Evolutionary conservation across 2,113 vertebrate genomes (phyloP).

Genomic region (Mola mola): DNA sequence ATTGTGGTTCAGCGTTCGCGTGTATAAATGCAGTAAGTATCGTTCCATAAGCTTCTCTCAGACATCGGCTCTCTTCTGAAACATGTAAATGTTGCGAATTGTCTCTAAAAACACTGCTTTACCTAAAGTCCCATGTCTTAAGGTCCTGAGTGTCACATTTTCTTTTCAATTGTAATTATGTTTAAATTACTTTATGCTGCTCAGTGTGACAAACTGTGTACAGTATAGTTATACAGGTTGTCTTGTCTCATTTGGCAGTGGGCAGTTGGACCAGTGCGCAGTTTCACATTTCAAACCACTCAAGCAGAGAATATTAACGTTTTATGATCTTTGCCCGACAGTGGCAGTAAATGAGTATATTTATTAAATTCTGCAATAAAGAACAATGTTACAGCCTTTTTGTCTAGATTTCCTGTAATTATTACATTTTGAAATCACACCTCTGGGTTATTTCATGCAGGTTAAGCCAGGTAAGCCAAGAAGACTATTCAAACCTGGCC

Average conservation of each 20-base stretch:
- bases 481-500: too few relatives aligned
- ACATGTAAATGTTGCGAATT: slow-evolving; percentile 42
- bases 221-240: slow-evolving; percentile 27
- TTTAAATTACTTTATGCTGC: slow-evolving; percentile 35
- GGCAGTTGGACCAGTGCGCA: slow-evolving; percentile 4
- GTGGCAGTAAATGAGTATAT: background rate
- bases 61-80: slow-evolving; percentile 28
- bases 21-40: too few relatives aligned
- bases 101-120: slow-evolving; percentile 50
- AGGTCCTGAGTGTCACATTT: slow-evolving; percentile 29
- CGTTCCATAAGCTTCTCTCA: slow-evolving; percentile 16
- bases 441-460: too few relatives aligned
- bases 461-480: too few relatives aligned
- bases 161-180: slow-evolving; percentile 47
- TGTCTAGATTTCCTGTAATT: background rate
- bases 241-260: slow-evolving; percentile 48
- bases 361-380: background rate
- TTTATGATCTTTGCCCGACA: slow-evolving; percentile 7
- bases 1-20: too few relatives aligned
- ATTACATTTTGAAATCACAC: background rate
- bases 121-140: slow-evolving; percentile 32
- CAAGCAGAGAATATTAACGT: slow-evolving; percentile 2
- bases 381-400: background rate
- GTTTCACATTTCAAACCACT: slow-evolving; percentile 9
- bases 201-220: slow-evolving; percentile 30